These are phyloP conservation scores for Chrysaora quinquecirrha DNA, from an alignment of 30 jellyfish, hydroid and myxozoan species.

Conservation along the genomic window DNA sequence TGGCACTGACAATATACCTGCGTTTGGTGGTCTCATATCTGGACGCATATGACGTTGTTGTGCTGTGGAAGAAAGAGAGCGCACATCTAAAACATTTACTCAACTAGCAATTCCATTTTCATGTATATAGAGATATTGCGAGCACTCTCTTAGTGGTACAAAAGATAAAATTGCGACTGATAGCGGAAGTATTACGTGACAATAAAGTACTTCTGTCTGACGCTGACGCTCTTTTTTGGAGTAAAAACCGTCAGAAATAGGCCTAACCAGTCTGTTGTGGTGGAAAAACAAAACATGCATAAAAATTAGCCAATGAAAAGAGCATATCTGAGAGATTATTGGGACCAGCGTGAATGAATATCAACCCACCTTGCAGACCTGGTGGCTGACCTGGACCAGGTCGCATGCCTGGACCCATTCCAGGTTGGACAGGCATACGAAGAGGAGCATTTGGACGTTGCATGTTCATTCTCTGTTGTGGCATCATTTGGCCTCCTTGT, in stretches of 20 bases:
- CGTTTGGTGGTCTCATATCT: background rate
- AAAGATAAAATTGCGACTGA: too few species aligned
- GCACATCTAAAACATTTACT: background rate
- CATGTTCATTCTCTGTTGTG: slow-evolving; percentile 2
- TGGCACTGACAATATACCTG: background rate
- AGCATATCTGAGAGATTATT: background rate
- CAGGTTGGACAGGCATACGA: background rate
- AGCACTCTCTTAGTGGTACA: too few species aligned
- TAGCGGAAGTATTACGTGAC: too few species aligned
- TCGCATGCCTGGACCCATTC: background rate
- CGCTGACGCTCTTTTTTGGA: too few species aligned
- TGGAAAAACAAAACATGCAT: too few species aligned
- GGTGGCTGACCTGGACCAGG: background rate
- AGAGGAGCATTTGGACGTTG: slow-evolving; percentile 1
- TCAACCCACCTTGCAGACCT: background rate
- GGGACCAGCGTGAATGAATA: background rate
- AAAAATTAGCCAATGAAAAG: too few species aligned
- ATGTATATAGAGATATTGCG: too few species aligned
- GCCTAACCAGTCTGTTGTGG: too few species aligned
- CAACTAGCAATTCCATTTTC: background rate
- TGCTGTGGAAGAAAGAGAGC: background rate
- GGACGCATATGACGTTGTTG: background rate
- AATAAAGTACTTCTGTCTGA: too few species aligned
- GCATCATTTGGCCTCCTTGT: slow-evolving; percentile 1
- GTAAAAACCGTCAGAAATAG: too few species aligned